Evolutionary conservation across 2,888 invertebrate species (phyloP).

Genomic region (Petrolisthes manimaculis): DNA sequence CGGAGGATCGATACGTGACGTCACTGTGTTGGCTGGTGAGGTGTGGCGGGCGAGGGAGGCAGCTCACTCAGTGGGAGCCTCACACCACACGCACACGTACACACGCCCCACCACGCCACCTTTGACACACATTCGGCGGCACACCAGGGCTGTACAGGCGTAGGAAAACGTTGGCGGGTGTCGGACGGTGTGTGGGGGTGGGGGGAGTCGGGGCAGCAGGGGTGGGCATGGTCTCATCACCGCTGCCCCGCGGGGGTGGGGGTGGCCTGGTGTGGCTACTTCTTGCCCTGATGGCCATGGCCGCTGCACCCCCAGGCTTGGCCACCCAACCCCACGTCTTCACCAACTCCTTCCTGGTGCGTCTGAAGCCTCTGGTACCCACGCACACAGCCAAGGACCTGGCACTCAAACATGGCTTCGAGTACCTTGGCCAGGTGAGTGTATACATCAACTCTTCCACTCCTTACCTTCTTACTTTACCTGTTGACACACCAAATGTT

Average conservation of each 20-base stretch:
- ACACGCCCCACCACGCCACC: constrained; percentile 14
- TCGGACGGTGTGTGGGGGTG: constrained; percentile 45
- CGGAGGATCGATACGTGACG: constrained; percentile 58
- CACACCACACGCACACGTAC: background rate
- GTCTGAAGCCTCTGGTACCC: constrained; percentile 73
- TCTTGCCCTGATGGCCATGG: constrained; percentile 26
- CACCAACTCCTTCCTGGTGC: constrained; percentile 95
- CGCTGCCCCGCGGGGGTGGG: background rate
- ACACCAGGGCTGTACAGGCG: constrained; percentile 22
- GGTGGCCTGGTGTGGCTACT: constrained; percentile 26
- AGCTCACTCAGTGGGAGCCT: constrained; percentile 9
- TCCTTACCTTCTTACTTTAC: too few species aligned
- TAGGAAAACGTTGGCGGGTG: constrained; percentile 54
- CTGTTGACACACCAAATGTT: too few species aligned
- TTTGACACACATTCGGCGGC: background rate
- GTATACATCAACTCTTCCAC: too few species aligned
- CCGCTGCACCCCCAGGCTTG: constrained; percentile 9
- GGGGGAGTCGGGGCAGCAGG: constrained; percentile 38
- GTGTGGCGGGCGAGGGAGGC: constrained; percentile 1
- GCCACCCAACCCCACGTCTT: constrained; percentile 76
- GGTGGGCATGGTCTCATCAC: constrained; percentile 10
- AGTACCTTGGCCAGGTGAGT: constrained; percentile 94
- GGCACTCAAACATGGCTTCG: constrained; percentile 91
- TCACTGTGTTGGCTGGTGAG: constrained; percentile 26
- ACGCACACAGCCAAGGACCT: constrained; percentile 78